phyloP scores from a whole-genome alignment of 2,113 vertebrate genomes.

The Lophotis ruficrista region DNA sequence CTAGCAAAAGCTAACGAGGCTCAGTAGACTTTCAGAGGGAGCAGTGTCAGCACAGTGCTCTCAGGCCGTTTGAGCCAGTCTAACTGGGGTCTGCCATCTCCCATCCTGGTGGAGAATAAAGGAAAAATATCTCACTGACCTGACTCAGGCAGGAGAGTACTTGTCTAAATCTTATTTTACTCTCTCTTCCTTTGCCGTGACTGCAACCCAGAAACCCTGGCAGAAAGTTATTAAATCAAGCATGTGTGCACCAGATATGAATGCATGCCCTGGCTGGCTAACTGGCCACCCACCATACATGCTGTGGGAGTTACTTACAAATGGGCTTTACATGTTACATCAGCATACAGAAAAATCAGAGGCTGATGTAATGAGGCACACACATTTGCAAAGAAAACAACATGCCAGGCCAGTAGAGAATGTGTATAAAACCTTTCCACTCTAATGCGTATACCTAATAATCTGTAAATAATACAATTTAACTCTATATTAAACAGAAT shows the following conservation, averaged over 20 bases:
- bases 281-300: accelerated
- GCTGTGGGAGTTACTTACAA: not conserved
- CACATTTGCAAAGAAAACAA: not conserved
- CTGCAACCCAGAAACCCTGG: not conserved
- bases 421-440: not conserved
- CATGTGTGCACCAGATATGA: not conserved
- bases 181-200: not conserved
- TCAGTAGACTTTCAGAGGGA: not conserved
- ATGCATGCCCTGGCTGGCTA: not conserved
- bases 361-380: not conserved
- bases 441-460: not conserved
- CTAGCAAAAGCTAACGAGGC: accelerated
- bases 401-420: not conserved
- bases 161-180: not conserved
- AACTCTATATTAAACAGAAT: not conserved
- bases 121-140: not conserved
- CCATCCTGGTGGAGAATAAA: not conserved
- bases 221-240: not conserved
- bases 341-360: not conserved
- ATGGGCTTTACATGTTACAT: not conserved
- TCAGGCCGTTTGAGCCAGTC: accelerated
- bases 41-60: not conserved
- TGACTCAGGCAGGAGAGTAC: not conserved
- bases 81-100: not conserved
- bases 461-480: not conserved